phyloP scores from a whole-genome alignment of 2,888 invertebrate genomes.

The Pollenia griseotomentosa region DNA sequence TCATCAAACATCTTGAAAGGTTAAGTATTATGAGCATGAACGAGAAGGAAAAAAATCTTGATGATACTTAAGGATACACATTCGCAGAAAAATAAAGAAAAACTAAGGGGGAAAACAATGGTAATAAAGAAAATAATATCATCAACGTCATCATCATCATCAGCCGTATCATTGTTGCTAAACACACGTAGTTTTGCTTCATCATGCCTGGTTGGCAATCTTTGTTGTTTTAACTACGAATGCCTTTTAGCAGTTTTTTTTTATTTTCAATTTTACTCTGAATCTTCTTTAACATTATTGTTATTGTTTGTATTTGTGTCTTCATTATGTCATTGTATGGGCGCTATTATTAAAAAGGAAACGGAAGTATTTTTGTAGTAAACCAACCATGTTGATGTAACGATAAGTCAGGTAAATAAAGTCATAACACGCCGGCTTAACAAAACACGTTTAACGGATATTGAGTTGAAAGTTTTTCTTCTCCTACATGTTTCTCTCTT shows the following conservation, averaged over 20 bases:
- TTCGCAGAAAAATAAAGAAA: constrained; percentile 26
- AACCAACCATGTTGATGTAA: constrained; percentile 70
- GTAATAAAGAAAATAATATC: constrained; percentile 37
- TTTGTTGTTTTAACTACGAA: constrained; percentile 45
- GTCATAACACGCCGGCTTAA: constrained; percentile 64
- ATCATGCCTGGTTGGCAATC: background rate
- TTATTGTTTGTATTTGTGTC: constrained; percentile 39
- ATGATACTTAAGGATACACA: constrained; percentile 57
- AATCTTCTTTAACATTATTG: background rate
- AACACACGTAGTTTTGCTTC: constrained; percentile 32
- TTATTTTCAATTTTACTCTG: background rate
- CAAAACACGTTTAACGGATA: constrained; percentile 54
- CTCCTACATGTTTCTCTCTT: background rate
- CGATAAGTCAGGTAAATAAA: constrained; percentile 73
- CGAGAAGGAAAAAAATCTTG: constrained; percentile 36
- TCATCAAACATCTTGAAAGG: constrained; percentile 72
- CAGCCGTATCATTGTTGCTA: constrained; percentile 50
- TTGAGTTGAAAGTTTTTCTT: constrained; percentile 49
- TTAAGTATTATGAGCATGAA: constrained; percentile 63
- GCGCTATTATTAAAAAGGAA: constrained; percentile 69
- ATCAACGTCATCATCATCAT: constrained; percentile 50
- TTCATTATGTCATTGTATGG: constrained; percentile 40
- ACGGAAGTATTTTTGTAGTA: constrained; percentile 73
- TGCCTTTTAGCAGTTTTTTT: constrained; percentile 62
- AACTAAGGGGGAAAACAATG: background rate